Conservation (phyloP, 2,888 invertebrate genomes). For the Hypolimnas misippus region DNA sequence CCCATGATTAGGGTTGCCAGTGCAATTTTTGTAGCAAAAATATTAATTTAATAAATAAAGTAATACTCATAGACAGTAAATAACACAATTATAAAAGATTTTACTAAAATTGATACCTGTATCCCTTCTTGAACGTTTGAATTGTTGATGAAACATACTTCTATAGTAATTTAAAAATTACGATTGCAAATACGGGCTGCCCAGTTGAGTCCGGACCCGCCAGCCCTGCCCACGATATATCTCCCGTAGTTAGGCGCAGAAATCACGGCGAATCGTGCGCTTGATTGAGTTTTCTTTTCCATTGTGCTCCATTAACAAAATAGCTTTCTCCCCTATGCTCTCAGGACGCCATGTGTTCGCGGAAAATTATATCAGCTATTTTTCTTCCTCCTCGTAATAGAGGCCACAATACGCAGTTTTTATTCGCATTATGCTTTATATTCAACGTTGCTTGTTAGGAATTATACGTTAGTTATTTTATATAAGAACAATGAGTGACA, state of each 20-base stretch:
- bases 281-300: slow-evolving; percentile 81
- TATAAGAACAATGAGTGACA: slow-evolving; percentile 24
- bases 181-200: neutral
- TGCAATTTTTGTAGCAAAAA: neutral
- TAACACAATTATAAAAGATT: too few relatives aligned
- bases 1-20: slow-evolving; percentile 18
- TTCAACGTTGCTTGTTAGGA: slow-evolving; percentile 21
- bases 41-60: neutral
- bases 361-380: slow-evolving; percentile 75
- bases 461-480: slow-evolving; percentile 28
- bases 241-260: slow-evolving; percentile 79
- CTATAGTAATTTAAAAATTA: neutral
- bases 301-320: slow-evolving; percentile 80
- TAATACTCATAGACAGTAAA: too few relatives aligned
- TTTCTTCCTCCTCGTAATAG: slow-evolving; percentile 54
- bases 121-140: neutral
- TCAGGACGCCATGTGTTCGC: slow-evolving; percentile 70
- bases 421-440: slow-evolving; percentile 22
- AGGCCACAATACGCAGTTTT: slow-evolving; percentile 30
- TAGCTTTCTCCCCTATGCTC: slow-evolving; percentile 70
- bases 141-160: neutral
- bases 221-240: slow-evolving; percentile 66
- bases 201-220: neutral
- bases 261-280: slow-evolving; percentile 78
- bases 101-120: too few relatives aligned